These are phyloP conservation scores for Thripadectes ignobilis DNA, from an alignment of 2,797 vertebrate genomes.

Conservation along the genomic window DNA sequence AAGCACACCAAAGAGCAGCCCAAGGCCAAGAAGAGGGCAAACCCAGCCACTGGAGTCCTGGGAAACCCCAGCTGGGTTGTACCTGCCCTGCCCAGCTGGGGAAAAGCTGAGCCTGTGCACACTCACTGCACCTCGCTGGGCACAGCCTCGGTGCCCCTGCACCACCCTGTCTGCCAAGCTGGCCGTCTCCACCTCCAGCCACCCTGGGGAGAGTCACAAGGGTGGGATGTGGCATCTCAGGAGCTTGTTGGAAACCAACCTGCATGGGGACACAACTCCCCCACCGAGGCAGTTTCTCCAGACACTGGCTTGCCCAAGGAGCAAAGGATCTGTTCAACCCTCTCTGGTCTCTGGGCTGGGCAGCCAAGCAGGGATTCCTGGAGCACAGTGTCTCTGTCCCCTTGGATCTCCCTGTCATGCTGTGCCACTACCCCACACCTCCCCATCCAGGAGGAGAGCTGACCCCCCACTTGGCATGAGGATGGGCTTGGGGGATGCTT, in stretches of 20 bases:
- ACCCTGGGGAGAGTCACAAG: neutral
- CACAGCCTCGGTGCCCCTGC: neutral
- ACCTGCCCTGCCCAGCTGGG: neutral
- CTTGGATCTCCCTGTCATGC: rapidly evolving
- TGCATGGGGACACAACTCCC: rapidly evolving
- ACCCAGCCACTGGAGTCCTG: neutral
- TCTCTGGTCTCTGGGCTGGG: neutral
- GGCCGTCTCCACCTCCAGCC: neutral
- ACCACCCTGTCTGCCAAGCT: neutral
- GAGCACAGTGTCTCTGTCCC: neutral
- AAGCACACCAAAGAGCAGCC: neutral
- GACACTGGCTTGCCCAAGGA: neutral
- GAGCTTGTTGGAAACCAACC: neutral
- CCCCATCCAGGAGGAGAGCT: neutral
- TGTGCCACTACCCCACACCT: neutral
- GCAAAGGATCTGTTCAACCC: neutral
- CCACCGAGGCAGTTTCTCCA: neutral
- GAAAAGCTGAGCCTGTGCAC: rapidly evolving
- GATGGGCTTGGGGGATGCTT: rapidly evolving
- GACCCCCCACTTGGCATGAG: rapidly evolving
- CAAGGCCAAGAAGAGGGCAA: neutral
- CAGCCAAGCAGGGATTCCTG: neutral
- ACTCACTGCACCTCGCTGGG: neutral
- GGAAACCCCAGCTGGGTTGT: neutral
- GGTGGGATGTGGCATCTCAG: neutral